Base-by-base conservation (phyloP, 2,888 invertebrate genomes). In the Catocala nupta region DNA sequence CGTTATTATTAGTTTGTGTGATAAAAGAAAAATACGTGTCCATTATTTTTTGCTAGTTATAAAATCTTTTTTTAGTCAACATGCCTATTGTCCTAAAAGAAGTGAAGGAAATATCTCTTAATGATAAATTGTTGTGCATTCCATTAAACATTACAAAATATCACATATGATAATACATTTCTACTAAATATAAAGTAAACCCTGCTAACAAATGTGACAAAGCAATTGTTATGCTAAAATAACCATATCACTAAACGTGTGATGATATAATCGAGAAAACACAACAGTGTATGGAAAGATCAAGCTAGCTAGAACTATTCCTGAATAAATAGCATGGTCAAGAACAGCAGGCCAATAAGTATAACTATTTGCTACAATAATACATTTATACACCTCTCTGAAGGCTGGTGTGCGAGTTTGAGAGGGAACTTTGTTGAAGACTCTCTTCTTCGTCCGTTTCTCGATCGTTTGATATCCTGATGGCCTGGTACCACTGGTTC, bases 401-500 rank as follows among this genome's bases (percentile, higher is more conserved):
- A 47, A 93, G 78, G 51, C 88, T 92, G 13, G 74, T 85, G 43
- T 86, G 89, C 0, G 94, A 94, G 69, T 91, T 93, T 0, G 93
- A 85, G n/a, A 90, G 82, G 2, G 93, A 90, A 47, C 82, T 88
- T 55, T 88, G 87, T 66, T 90, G 92, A 43, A 92, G 70, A 65
- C 81, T 90, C 62, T 94, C 94, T 56, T 94, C 96, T 66, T 97
- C 97, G 62, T 97, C 97, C 50, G 98, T 98, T 39, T 97, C 97
- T 80, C 98, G 97, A 70, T 97, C 96, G 9, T 98, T 98, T 53
- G 97, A 97, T 81, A 98, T 97, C 66, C 98, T 95, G 75, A 99
- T 98, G 0, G 99, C 99, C 87, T 99, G 98, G 91, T 99, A 99
- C 99, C 99, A 99, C 87, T 99, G 98, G 86, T 99, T 98, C 0